A percentile compares a stretch with the other conserved stretches of the same genome.
Evolutionary conservation across 1,140 invertebrate genomes (phyloP).

Genomic region (Gyrodactylus salaris): DNA sequence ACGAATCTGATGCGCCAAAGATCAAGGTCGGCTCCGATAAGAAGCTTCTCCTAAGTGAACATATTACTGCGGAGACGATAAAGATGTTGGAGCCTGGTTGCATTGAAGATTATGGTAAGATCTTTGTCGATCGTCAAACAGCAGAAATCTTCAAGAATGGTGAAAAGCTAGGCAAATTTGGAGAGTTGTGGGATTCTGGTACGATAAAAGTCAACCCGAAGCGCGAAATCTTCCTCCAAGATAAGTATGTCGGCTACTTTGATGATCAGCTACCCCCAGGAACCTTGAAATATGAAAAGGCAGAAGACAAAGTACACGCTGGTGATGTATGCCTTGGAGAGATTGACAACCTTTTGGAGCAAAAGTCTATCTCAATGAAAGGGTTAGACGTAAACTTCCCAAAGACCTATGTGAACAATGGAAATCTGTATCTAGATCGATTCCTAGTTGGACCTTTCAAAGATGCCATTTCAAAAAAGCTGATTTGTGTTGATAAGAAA

Average conservation of each 20-base stretch:
- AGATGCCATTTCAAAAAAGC: not conserved
- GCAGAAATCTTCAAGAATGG: not conserved
- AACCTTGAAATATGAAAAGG: not conserved
- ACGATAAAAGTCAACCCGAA: not conserved
- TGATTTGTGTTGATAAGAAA: not conserved
- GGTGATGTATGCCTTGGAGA: not conserved
- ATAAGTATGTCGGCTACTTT: not conserved
- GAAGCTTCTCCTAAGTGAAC: not conserved
- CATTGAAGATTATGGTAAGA: not conserved
- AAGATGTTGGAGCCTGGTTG: not conserved
- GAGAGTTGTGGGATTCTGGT: not conserved
- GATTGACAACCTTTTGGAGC: not conserved
- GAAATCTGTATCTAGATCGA: not conserved
- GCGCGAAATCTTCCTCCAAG: not conserved
- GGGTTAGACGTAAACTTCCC: not conserved
- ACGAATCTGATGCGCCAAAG: not conserved
- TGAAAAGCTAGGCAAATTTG: not conserved
- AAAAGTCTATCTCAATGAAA: not conserved
- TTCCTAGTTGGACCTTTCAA: not conserved
- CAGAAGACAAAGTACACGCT: not conserved
- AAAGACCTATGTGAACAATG: not conserved
- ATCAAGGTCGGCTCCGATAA: not conserved
- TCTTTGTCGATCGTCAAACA: not conserved
- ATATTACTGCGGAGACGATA: not conserved
- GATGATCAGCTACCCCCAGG: not conserved